These are phyloP conservation scores for Cyphomyrus discorhynchus DNA, from an alignment of 2,113 vertebrate species.

Conservation along the genomic window DNA sequence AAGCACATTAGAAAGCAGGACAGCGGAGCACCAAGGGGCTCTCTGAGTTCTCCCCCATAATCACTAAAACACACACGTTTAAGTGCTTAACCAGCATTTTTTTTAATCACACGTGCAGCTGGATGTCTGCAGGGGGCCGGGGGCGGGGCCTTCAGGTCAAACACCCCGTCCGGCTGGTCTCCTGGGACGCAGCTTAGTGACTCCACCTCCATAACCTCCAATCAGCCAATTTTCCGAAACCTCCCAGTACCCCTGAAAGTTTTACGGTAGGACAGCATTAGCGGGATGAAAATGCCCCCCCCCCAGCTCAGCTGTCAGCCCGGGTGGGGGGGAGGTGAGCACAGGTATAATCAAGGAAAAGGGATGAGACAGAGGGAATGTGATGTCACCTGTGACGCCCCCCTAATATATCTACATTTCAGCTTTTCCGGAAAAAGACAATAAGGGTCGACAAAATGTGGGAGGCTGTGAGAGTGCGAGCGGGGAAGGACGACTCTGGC, in stretches of 20 bases:
- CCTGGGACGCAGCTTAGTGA: not conserved
- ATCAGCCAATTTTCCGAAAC: not conserved
- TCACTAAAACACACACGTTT: conserved; percentile 6
- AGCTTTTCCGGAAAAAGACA: not conserved
- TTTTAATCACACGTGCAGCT: not conserved
- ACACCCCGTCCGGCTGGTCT: not conserved
- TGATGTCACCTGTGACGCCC: too few species aligned
- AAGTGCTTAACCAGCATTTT: not conserved
- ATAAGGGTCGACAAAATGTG: not conserved
- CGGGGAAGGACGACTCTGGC: not conserved
- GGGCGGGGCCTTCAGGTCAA: not conserved
- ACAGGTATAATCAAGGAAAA: not conserved
- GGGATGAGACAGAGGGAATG: not conserved
- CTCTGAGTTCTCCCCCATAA: not conserved
- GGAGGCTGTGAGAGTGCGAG: not conserved
- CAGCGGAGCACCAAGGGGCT: not conserved
- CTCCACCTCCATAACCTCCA: not conserved
- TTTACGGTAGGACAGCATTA: not conserved
- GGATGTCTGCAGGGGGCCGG: not conserved
- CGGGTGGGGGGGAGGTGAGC: not conserved
- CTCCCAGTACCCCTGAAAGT: not conserved
- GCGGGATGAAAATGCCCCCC: not conserved
- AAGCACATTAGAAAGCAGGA: conserved; percentile 1
- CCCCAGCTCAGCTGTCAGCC: too few species aligned
- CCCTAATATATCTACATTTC: not conserved